Percentiles rank a stretch among this genome's conserved stretches.
Evolutionary conservation across 2,888 invertebrate species (phyloP).

Genomic region (Eremobia ochroleuca): DNA sequence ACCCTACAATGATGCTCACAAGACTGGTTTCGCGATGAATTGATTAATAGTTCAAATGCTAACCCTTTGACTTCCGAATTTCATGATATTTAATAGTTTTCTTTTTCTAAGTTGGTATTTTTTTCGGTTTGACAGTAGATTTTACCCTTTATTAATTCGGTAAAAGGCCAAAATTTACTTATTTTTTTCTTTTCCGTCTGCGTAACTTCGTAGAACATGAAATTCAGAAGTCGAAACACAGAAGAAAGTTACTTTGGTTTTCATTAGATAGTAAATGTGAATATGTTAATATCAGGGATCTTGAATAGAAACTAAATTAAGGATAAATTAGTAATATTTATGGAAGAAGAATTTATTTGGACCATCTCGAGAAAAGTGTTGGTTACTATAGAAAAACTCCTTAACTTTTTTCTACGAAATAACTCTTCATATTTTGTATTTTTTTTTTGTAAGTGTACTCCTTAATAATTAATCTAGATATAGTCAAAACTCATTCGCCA

Average conservation of each 20-base stretch:
- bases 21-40: constrained; percentile 63
- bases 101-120: background rate
- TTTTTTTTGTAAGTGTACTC: constrained; percentile 42
- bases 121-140: constrained; percentile 34
- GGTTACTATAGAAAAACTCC: constrained; percentile 35
- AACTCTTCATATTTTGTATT: constrained; percentile 43
- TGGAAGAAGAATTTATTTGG: constrained; percentile 24
- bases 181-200: background rate
- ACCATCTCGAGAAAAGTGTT: constrained; percentile 20
- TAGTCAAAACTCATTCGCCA: constrained; percentile 68
- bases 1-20: constrained; percentile 57
- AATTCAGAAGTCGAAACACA: constrained; percentile 54
- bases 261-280: constrained; percentile 43
- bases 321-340: constrained; percentile 12
- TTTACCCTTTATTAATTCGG: constrained; percentile 41
- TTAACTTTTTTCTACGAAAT: constrained; percentile 52
- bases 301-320: constrained; percentile 24
- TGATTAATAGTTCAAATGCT: constrained; percentile 62
- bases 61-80: constrained; percentile 59
- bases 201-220: constrained; percentile 25
- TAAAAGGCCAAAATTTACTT: constrained; percentile 52
- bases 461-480: constrained; percentile 57
- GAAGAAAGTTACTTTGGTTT: constrained; percentile 58
- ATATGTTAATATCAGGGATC: constrained; percentile 53
- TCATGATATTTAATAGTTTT: constrained; percentile 25